Evolutionary conservation across 2,888 invertebrate species (phyloP).

Genomic region (Cacoxenus indagator): DNA sequence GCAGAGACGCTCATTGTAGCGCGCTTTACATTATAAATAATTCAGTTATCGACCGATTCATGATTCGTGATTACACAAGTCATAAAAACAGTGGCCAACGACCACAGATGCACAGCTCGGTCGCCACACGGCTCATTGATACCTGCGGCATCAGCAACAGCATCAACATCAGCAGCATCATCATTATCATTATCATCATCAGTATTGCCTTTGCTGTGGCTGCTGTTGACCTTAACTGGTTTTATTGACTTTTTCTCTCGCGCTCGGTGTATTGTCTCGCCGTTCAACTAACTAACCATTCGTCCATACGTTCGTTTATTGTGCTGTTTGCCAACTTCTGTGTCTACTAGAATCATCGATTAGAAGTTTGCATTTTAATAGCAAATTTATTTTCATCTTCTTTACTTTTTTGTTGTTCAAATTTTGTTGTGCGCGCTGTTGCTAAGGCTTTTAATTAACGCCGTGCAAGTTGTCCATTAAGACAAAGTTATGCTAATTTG

Average conservation of each 20-base stretch:
- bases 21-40: slow-evolving; percentile 31
- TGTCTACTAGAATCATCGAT: not conserved
- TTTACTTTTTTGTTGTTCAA: slow-evolving; percentile 43
- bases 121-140: too few species aligned
- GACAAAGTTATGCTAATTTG: slow-evolving; percentile 32
- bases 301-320: not conserved
- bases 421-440: not conserved
- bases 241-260: slow-evolving; percentile 61
- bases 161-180: slow-evolving; percentile 31
- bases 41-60: slow-evolving; percentile 26
- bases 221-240: slow-evolving; percentile 57
- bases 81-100: slow-evolving; percentile 48
- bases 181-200: not conserved
- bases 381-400: not conserved
- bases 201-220: not conserved
- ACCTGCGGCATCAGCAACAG: slow-evolving; percentile 56
- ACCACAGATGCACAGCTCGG: slow-evolving; percentile 8
- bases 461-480: slow-evolving; percentile 18
- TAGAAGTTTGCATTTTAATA: slow-evolving; percentile 14
- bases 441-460: not conserved
- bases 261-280: not conserved
- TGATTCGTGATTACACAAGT: slow-evolving; percentile 41
- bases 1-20: not conserved
- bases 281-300: not conserved
- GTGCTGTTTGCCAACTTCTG: not conserved